phyloP scores from a whole-genome alignment of 2,797 vertebrate species.

The Malacoraja senta region DNA sequence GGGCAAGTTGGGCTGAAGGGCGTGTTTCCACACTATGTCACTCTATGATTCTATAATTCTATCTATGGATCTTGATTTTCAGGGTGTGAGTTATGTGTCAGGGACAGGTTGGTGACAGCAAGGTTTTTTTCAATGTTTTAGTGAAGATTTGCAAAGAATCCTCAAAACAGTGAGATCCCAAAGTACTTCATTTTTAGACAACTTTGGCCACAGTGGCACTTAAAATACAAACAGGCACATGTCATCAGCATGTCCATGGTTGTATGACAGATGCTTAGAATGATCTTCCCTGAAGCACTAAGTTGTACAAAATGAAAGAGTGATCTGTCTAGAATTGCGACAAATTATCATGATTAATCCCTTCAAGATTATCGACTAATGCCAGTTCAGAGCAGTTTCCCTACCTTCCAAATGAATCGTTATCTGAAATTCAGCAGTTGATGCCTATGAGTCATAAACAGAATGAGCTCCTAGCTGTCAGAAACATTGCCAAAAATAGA shows the following conservation, averaged over 20 bases:
- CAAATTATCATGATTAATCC: slow-evolving; percentile 21
- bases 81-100: too few species aligned
- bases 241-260: background rate
- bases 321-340: slow-evolving; percentile 13
- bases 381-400: background rate
- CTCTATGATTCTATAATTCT: too few species aligned
- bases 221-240: background rate
- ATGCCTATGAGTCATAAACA: slow-evolving; percentile 11
- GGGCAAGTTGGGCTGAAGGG: too few species aligned
- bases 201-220: background rate
- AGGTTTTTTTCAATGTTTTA: too few species aligned
- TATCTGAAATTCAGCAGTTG: slow-evolving; percentile 20
- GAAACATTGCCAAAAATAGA: background rate
- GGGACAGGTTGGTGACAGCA: too few species aligned
- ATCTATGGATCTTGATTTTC: too few species aligned
- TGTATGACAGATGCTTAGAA: slow-evolving; percentile 10
- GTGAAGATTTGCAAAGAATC: background rate
- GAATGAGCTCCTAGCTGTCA: background rate
- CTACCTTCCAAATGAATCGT: background rate
- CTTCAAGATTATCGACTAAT: slow-evolving; percentile 3
- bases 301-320: background rate
- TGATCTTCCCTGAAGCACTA: background rate
- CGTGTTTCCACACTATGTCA: too few species aligned
- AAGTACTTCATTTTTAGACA: background rate
- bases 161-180: background rate